Conservation (phyloP, 35 echinoderm and acorn worm species). For the Apostichopus japonicus region DNA sequence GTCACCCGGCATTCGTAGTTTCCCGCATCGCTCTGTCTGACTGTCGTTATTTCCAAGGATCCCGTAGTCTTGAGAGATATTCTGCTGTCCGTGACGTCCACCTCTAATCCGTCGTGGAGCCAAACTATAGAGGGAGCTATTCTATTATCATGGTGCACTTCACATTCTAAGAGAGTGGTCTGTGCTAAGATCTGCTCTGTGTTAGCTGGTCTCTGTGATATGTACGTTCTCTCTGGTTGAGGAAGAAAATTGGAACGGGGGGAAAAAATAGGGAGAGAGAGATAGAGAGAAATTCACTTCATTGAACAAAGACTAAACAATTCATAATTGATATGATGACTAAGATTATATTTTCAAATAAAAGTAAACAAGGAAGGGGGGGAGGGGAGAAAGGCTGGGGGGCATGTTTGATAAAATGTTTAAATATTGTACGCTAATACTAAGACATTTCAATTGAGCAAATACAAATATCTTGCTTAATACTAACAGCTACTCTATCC, state of each 20-base stretch:
- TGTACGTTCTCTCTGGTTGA: constrained; percentile 66
- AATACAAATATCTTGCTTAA: too few relatives aligned
- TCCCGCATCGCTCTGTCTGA: constrained; percentile 63
- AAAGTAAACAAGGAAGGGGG: too few relatives aligned
- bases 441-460: too few relatives aligned
- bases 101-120: constrained; percentile 53
- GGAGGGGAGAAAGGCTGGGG: too few relatives aligned
- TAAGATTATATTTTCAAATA: too few relatives aligned
- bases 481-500: too few relatives aligned
- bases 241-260: neutral
- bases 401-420: too few relatives aligned
- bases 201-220: constrained; percentile 62
- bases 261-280: too few relatives aligned
- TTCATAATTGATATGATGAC: too few relatives aligned
- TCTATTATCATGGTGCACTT: constrained; percentile 64
- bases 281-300: neutral
- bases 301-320: neutral
- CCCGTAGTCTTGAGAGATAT: constrained; percentile 47
- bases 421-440: too few relatives aligned
- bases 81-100: constrained; percentile 36
- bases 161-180: constrained; percentile 58
- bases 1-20: constrained; percentile 76
- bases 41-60: constrained; percentile 67
- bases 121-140: constrained; percentile 62
- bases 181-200: constrained; percentile 56